phyloP scores from a whole-genome alignment of 2,113 vertebrate genomes.

The Cairina moschata region DNA sequence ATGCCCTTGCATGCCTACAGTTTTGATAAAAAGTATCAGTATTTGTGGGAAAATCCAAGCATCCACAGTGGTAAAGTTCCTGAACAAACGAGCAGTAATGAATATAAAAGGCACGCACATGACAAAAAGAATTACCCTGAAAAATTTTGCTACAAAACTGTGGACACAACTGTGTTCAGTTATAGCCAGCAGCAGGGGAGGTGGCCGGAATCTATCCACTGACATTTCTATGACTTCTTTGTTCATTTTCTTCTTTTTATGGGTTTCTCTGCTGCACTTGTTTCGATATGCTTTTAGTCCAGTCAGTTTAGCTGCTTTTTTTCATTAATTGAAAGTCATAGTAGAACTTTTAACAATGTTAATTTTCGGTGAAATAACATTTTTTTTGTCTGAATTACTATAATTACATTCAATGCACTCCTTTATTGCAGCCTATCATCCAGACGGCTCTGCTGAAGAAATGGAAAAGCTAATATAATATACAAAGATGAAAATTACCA shows the following conservation, averaged over 20 bases:
- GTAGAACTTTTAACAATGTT: slow-evolving; percentile 15
- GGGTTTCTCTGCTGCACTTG: neutral
- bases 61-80: neutral
- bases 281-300: neutral
- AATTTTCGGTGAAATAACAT: slow-evolving; percentile 22
- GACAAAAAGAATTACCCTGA: neutral
- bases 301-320: neutral
- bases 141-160: neutral
- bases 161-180: no score
- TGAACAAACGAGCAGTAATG: neutral
- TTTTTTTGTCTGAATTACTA: slow-evolving; percentile 7
- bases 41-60: no score
- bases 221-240: neutral
- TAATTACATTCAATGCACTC: slow-evolving; percentile 38
- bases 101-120: neutral
- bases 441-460: slow-evolving; percentile 18
- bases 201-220: neutral
- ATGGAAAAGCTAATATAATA: slow-evolving; percentile 11
- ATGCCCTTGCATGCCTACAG: neutral
- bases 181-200: neutral
- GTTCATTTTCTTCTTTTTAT: neutral
- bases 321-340: slow-evolving; percentile 12
- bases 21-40: neutral
- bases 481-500: slow-evolving; percentile 11
- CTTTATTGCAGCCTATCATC: slow-evolving; percentile 5